Conservation (phyloP, 2,797 vertebrate species). For the Hyperoplus lanceolatus region DNA sequence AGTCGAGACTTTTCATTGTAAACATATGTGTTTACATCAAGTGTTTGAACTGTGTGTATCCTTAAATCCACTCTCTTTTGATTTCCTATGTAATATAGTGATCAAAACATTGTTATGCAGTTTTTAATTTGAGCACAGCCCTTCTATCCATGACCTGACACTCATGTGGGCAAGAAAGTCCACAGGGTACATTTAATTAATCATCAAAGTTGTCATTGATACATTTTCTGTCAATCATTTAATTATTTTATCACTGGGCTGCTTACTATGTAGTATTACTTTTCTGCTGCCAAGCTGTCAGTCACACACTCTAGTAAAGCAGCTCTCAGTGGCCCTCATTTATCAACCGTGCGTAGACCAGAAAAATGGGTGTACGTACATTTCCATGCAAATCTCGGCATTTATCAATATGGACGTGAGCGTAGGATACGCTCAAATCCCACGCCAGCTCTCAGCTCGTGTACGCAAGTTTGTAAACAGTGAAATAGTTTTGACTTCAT, state of each 20-base stretch:
- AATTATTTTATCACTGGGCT: slow-evolving; percentile 26
- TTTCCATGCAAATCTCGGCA: too few relatives aligned
- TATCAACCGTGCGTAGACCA: too few relatives aligned
- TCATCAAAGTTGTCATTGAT: slow-evolving; percentile 28
- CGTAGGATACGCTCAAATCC: too few relatives aligned
- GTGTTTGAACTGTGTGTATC: slow-evolving; percentile 5
- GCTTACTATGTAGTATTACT: slow-evolving; percentile 23
- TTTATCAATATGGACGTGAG: too few relatives aligned
- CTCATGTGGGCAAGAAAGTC: slow-evolving; percentile 26
- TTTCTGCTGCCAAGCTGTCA: slow-evolving; percentile 41
- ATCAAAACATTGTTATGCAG: slow-evolving; percentile 44
- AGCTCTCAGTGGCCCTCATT: slow-evolving; percentile 5
- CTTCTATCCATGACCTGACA: slow-evolving; percentile 37
- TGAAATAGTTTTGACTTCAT: too few relatives aligned
- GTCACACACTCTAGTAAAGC: slow-evolving; percentile 36
- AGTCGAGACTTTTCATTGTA: background rate
- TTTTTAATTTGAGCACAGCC: slow-evolving; percentile 38
- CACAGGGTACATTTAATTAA: slow-evolving; percentile 29
- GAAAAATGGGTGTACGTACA: too few relatives aligned
- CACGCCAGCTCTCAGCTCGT: too few relatives aligned
- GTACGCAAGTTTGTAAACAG: too few relatives aligned
- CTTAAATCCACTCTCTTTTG: slow-evolving; percentile 19
- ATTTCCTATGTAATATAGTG: slow-evolving; percentile 15
- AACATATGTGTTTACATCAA: slow-evolving; percentile 10
- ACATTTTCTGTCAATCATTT: slow-evolving; percentile 36